These are phyloP conservation scores for Scatophagus argus DNA, from an alignment of 2,113 vertebrate species.

Conservation along the genomic window DNA sequence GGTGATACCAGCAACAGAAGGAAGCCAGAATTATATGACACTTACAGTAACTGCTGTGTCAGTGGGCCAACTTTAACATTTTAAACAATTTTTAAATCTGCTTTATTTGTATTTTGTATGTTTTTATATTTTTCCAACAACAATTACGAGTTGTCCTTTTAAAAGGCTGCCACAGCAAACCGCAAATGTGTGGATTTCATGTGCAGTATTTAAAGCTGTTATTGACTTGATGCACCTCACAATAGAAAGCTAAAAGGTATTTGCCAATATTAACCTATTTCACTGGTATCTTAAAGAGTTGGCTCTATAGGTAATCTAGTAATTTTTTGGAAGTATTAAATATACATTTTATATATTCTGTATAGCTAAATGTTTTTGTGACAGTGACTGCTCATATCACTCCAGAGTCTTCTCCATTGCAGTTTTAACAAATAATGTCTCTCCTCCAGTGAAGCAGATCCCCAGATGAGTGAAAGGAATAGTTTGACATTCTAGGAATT, in stretches of 20 bases:
- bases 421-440: slow-evolving; percentile 53
- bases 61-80: slow-evolving; percentile 66
- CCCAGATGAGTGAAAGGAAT: neutral
- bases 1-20: slow-evolving; percentile 73
- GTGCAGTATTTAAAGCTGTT: slow-evolving; percentile 54
- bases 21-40: slow-evolving; percentile 52
- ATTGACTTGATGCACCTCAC: slow-evolving; percentile 55
- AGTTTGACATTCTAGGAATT: slow-evolving; percentile 13
- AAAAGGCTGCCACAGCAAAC: slow-evolving; percentile 58
- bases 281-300: slow-evolving; percentile 56
- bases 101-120: slow-evolving; percentile 85
- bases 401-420: slow-evolving; percentile 39
- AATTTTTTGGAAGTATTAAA: slow-evolving; percentile 65
- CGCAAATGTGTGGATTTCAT: slow-evolving; percentile 39
- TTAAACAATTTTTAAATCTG: slow-evolving; percentile 73
- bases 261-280: slow-evolving; percentile 61
- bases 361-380: slow-evolving; percentile 76
- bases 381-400: slow-evolving; percentile 64
- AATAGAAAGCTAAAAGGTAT: slow-evolving; percentile 38
- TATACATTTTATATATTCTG: slow-evolving; percentile 77
- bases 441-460: slow-evolving; percentile 17
- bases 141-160: slow-evolving; percentile 64
- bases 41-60: slow-evolving; percentile 39
- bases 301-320: slow-evolving; percentile 47
- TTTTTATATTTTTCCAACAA: slow-evolving; percentile 83